Conservation (phyloP, 2,113 vertebrate species). For the Meriones unguiculatus region DNA sequence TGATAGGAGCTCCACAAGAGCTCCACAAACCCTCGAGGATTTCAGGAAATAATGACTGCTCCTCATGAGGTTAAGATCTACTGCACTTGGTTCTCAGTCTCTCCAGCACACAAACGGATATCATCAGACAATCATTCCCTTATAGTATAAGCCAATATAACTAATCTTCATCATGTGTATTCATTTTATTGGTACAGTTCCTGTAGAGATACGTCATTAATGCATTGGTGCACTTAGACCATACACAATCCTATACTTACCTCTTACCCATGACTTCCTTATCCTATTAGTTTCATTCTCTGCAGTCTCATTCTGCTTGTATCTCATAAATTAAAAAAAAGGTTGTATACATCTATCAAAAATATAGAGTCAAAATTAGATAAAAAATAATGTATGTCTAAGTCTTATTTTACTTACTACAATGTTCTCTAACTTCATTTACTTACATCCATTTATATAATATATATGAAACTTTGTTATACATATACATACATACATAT, state of each 20-base stretch:
- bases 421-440: background rate
- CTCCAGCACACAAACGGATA: background rate
- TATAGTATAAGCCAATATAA: background rate
- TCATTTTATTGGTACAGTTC: background rate
- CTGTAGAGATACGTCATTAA: background rate
- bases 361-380: background rate
- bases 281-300: background rate
- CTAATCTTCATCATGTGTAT: background rate
- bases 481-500: too few relatives aligned
- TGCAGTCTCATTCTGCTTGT: background rate
- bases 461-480: too few relatives aligned
- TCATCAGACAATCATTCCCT: too few relatives aligned
- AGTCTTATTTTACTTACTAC: background rate
- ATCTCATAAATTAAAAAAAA: background rate
- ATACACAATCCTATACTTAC: too few relatives aligned
- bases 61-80: too few relatives aligned
- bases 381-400: background rate
- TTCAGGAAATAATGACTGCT: accelerated
- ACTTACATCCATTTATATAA: background rate
- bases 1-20: too few relatives aligned
- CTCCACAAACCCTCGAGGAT: accelerated
- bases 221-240: background rate
- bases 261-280: background rate
- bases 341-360: background rate
- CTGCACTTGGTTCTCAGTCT: background rate